Conservation (phyloP, 2,888 invertebrate genomes). For the Eurois occulta region DNA sequence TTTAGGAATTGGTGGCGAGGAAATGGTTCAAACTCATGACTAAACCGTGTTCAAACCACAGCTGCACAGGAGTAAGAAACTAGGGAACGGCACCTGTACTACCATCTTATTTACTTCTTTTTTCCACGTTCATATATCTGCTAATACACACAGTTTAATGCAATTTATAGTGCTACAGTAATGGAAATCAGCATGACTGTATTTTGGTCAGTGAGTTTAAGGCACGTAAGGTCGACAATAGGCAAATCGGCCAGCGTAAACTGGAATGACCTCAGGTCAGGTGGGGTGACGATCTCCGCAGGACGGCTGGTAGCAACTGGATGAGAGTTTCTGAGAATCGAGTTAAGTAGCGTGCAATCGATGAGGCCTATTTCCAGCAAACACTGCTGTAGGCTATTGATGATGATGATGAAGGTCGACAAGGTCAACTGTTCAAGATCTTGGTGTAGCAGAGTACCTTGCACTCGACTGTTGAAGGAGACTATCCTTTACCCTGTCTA, state of each 20-base stretch:
- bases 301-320: not conserved
- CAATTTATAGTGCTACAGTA: not conserved
- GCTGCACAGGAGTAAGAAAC: not conserved
- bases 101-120: not conserved
- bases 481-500: not conserved
- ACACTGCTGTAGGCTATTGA: not conserved
- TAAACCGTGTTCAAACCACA: no score
- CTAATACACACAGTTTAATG: not conserved
- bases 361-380: not conserved
- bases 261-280: not conserved
- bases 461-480: not conserved
- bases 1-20: conserved; percentile 21
- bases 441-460: not conserved
- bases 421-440: not conserved
- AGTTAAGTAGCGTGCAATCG: not conserved
- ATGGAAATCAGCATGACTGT: not conserved
- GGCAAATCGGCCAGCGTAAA: not conserved
- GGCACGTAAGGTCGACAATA: no score
- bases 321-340: not conserved
- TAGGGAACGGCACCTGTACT: not conserved
- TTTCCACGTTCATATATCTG: not conserved
- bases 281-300: not conserved
- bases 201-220: not conserved
- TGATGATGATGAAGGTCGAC: not conserved
- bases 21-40: conserved; percentile 6